Conservation (phyloP, 1,140 invertebrate species). For the Triops cancriformis region DNA sequence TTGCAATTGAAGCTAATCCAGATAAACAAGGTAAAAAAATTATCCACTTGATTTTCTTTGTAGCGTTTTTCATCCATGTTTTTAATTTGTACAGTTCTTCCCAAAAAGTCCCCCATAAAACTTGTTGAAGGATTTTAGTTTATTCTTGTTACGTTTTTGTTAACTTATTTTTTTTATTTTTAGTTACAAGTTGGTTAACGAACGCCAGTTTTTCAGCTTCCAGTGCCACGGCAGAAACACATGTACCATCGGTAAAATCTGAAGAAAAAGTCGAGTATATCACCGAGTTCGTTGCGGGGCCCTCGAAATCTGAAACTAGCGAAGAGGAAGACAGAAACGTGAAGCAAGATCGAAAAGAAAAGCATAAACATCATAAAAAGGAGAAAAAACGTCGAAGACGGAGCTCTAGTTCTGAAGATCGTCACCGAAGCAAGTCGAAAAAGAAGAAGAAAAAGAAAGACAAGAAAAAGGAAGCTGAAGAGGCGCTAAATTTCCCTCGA, state of each 20-base stretch:
- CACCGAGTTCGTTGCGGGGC: neutral
- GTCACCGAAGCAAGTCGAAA: neutral
- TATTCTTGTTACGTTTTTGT: no score
- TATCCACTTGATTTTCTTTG: no score
- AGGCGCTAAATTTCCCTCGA: neutral
- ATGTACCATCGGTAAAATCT: neutral
- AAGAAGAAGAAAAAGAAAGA: slow-evolving; percentile 17
- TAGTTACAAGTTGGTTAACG: neutral
- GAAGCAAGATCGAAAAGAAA: neutral
- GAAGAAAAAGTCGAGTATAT: neutral
- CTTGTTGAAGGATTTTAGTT: no score
- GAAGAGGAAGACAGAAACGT: neutral
- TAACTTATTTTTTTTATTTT: neutral
- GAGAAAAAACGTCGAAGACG: neutral
- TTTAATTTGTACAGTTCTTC: no score
- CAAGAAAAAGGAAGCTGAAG: slow-evolving; percentile 18
- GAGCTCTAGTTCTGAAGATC: neutral
- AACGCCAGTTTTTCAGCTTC: neutral
- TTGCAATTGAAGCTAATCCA: neutral
- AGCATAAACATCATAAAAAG: neutral
- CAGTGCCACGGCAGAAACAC: neutral
- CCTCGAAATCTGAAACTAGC: neutral
- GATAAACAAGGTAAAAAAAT: neutral
- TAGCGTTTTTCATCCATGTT: no score
- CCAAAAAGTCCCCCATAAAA: no score